phyloP scores from a whole-genome alignment of 2,797 vertebrate genomes.

The Periophthalmus magnuspinnatus region DNA sequence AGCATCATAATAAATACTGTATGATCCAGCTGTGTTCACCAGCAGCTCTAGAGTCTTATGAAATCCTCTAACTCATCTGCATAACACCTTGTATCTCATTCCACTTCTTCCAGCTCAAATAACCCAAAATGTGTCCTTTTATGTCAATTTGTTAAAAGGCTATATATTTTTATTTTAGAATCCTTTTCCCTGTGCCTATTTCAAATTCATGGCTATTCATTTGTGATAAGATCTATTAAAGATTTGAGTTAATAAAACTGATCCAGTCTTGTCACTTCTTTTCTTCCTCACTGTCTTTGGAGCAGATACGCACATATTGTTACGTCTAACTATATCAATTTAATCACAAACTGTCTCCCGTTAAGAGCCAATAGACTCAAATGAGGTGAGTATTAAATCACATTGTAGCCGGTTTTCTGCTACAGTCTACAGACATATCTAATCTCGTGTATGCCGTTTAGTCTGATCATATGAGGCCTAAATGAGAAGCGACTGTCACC shows the following conservation, averaged over 20 bases:
- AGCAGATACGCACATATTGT: slow-evolving; percentile 11
- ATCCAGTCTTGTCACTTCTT: slow-evolving; percentile 5
- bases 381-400: slow-evolving; percentile 8
- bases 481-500: slow-evolving; percentile 16
- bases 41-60: too few relatives aligned
- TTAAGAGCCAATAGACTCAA: slow-evolving; percentile 22
- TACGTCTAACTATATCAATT: slow-evolving; percentile 19
- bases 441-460: slow-evolving; percentile 22
- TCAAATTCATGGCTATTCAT: slow-evolving; percentile 23
- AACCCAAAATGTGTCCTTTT: slow-evolving; percentile 35
- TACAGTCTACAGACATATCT: slow-evolving; percentile 21
- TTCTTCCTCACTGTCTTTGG: slow-evolving; percentile 14
- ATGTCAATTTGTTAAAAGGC: slow-evolving; percentile 10
- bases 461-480: slow-evolving; percentile 29
- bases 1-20: not conserved
- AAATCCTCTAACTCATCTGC: not conserved
- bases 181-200: not conserved
- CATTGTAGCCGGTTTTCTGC: slow-evolving; percentile 30
- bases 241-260: slow-evolving; percentile 15
- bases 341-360: slow-evolving; percentile 16
- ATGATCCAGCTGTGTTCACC: not conserved
- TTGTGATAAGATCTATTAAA: slow-evolving; percentile 15
- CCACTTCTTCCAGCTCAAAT: slow-evolving; percentile 35
- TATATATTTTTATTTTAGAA: slow-evolving; percentile 9
- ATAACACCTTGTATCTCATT: slow-evolving; percentile 33